phyloP scores from a whole-genome alignment of 2,113 vertebrate species.

The Sceloporus undulatus region DNA sequence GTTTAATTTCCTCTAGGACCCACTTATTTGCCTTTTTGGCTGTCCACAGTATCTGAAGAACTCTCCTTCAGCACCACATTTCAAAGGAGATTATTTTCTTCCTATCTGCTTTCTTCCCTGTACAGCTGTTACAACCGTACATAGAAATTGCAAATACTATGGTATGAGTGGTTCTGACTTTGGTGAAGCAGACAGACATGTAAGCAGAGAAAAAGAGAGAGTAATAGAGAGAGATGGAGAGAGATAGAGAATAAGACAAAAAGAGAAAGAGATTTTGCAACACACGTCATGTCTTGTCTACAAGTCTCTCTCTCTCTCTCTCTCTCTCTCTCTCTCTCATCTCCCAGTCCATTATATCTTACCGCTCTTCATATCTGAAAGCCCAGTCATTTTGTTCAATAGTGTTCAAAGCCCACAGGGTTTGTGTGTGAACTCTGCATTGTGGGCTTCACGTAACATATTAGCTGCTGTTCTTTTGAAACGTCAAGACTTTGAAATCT shows the following conservation, averaged over 20 bases:
- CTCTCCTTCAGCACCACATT: no score
- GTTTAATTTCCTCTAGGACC: no score
- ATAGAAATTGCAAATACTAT: no score
- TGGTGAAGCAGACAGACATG: neutral
- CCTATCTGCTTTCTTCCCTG: no score
- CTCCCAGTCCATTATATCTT: slow-evolving; percentile 32
- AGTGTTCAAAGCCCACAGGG: slow-evolving; percentile 51
- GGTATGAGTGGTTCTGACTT: no score
- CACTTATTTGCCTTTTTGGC: no score
- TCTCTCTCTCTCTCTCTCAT: no score
- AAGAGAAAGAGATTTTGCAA: neutral
- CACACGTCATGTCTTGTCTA: neutral
- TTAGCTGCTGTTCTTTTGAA: slow-evolving; percentile 68
- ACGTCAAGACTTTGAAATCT: slow-evolving; percentile 55
- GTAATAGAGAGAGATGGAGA: neutral
- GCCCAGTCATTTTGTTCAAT: slow-evolving; percentile 52
- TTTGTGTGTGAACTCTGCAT: slow-evolving; percentile 28
- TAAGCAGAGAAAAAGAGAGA: neutral
- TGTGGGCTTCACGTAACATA: slow-evolving; percentile 61
- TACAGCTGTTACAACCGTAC: no score
- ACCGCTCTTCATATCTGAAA: slow-evolving; percentile 46
- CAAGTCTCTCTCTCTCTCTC: neutral
- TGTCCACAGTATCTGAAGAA: no score
- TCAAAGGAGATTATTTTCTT: no score
- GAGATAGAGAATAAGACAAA: neutral